Conservation (phyloP, 2,888 invertebrate genomes). For the Empis stercorea region DNA sequence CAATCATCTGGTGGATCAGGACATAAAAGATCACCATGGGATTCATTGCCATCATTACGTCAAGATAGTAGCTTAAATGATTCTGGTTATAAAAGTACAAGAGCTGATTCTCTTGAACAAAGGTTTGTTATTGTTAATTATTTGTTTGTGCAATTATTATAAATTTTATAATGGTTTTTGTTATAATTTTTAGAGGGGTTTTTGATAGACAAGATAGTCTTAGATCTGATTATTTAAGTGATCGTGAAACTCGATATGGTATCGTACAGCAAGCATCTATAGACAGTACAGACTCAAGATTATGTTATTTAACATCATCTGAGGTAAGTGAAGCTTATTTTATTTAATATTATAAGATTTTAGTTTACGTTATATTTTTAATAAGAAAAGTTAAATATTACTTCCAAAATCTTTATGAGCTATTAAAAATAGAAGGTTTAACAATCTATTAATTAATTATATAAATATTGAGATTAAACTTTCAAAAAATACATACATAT, state of each 20-base stretch:
- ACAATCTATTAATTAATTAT: too few relatives aligned
- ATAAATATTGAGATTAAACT: too few relatives aligned
- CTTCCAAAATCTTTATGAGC: too few relatives aligned
- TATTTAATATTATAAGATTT: background rate
- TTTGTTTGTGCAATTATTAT: background rate
- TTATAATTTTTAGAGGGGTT: constrained; percentile 48
- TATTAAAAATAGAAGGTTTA: too few relatives aligned
- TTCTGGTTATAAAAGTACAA: constrained; percentile 73
- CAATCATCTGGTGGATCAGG: constrained; percentile 32
- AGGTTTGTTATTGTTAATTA: constrained; percentile 41
- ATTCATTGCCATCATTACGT: constrained; percentile 70
- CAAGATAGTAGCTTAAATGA: constrained; percentile 79
- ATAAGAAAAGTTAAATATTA: too few relatives aligned
- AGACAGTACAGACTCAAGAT: constrained; percentile 85
- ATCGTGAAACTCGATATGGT: constrained; percentile 74
- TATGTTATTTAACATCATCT: constrained; percentile 88
- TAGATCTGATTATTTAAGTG: constrained; percentile 80
- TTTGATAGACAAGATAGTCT: constrained; percentile 84
- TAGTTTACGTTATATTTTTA: background rate
- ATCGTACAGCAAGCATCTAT: constrained; percentile 89
- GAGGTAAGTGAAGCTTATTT: constrained; percentile 58
- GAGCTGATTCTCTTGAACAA: constrained; percentile 77
- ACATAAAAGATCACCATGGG: constrained; percentile 75
- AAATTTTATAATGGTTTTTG: constrained; percentile 5
- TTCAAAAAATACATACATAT: too few relatives aligned